phyloP scores from a whole-genome alignment of 2,113 vertebrate genomes.

The Oxyura jamaicensis region DNA sequence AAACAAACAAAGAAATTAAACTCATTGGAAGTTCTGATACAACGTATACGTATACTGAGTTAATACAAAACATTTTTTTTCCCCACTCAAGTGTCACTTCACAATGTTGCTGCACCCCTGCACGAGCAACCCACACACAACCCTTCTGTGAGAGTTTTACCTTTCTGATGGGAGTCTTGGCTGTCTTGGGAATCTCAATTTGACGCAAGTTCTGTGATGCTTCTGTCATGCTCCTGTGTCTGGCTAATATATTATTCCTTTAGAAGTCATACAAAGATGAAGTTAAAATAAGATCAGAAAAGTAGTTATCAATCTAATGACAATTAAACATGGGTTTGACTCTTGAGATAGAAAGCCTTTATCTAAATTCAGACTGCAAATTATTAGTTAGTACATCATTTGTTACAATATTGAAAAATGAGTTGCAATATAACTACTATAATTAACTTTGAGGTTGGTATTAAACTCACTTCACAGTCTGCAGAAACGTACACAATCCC shows the following conservation, averaged over 20 bases:
- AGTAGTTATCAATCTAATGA: not conserved
- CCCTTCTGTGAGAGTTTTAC: constrained; percentile 74
- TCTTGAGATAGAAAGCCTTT: not conserved
- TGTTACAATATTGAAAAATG: not conserved
- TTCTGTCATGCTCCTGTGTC: constrained; percentile 92
- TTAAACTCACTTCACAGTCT: not conserved
- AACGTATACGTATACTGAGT: not conserved
- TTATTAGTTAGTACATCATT: not conserved
- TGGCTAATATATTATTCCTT: constrained; percentile 85
- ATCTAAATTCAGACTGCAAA: not conserved
- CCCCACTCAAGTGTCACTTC: not conserved
- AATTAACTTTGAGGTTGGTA: not conserved
- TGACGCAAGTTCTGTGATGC: constrained; percentile 88
- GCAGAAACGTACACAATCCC: not conserved
- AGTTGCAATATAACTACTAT: not conserved
- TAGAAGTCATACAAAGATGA: constrained; percentile 10
- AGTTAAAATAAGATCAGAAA: not conserved
- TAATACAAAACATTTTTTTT: not conserved
- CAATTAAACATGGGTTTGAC: not conserved
- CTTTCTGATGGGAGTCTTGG: constrained; percentile 80
- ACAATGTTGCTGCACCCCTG: not conserved
- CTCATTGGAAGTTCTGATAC: not conserved
- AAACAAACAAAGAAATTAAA: constrained; percentile 9
- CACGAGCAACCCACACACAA: not conserved
- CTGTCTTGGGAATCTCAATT: constrained; percentile 89